Percentiles rank a stretch among this genome's conserved stretches.
These are phyloP conservation scores for Eristalis pertinax DNA, from an alignment of 2,888 invertebrate species.

Conservation along the genomic window DNA sequence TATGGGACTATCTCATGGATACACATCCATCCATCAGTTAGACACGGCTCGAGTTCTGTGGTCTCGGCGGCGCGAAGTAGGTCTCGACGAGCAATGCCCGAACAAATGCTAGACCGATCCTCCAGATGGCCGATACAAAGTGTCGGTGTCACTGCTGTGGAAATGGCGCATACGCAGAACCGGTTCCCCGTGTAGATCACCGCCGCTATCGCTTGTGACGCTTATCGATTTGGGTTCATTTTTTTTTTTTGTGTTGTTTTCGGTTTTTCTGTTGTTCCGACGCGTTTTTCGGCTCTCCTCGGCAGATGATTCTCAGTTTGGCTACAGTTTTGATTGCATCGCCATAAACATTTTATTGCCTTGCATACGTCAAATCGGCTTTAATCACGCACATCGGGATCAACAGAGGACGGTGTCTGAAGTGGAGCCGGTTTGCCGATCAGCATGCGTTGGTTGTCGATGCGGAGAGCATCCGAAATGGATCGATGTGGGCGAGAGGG, in stretches of 20 bases:
- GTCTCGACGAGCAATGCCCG: neutral
- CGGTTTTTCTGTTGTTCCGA: neutral
- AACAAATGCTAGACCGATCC: neutral
- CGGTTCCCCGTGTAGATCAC: neutral
- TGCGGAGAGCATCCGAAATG: no score
- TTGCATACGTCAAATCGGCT: constrained; percentile 73
- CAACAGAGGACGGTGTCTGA: neutral
- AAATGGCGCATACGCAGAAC: neutral
- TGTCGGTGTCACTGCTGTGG: neutral
- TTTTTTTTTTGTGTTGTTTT: neutral
- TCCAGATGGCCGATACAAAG: neutral
- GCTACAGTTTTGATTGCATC: neutral
- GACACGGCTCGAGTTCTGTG: neutral
- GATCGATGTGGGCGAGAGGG: no score
- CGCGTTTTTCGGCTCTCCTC: neutral
- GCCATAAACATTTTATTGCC: constrained; percentile 75
- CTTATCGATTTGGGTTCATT: neutral
- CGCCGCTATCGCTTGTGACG: constrained; percentile 7
- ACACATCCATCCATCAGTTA: neutral
- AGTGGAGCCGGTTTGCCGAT: neutral
- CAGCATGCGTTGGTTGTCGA: neutral
- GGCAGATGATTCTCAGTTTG: neutral
- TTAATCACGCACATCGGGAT: neutral
- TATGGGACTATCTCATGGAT: neutral
- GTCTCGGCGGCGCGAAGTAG: neutral